Conservation (phyloP, 2,797 vertebrate genomes). For the Heteromormyrus szaboi region DNA sequence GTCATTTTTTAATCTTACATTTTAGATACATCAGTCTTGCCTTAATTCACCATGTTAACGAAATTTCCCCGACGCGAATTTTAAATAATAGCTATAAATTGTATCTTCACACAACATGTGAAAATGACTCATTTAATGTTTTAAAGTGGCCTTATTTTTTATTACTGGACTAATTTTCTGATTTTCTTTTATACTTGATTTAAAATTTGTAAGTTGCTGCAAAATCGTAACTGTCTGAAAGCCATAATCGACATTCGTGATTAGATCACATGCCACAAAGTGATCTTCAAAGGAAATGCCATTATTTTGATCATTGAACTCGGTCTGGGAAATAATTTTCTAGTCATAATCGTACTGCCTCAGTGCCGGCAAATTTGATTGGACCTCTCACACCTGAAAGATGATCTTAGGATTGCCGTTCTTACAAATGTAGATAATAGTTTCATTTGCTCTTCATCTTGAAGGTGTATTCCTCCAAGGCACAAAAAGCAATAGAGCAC, state of each 20-base stretch:
- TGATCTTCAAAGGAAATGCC: slow-evolving; percentile 53
- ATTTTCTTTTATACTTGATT: background rate
- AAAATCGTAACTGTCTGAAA: background rate
- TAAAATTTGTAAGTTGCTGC: background rate
- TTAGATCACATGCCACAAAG: slow-evolving; percentile 29
- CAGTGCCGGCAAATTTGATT: slow-evolving; percentile 37
- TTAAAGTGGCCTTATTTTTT: background rate
- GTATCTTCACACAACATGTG: background rate
- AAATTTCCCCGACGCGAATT: background rate
- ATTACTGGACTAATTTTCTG: background rate
- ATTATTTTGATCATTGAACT: slow-evolving; percentile 51
- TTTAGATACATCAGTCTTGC: background rate
- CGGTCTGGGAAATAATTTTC: slow-evolving; percentile 27
- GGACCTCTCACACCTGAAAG: slow-evolving; percentile 30
- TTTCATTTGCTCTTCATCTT: slow-evolving; percentile 35
- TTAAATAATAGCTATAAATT: background rate
- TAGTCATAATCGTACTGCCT: slow-evolving; percentile 21
- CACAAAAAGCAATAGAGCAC: slow-evolving; percentile 70
- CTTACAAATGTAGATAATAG: slow-evolving; percentile 16
- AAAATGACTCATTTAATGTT: background rate
- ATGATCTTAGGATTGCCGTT: slow-evolving; percentile 50
- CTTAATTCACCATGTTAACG: background rate
- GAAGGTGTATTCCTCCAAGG: slow-evolving; percentile 78
- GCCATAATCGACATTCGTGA: too few species aligned
- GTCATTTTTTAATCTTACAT: background rate